Evolutionary conservation across 2,888 invertebrate genomes (phyloP), one percentile per base, ranked within the genome.

Genomic region (Saturnia japonica): DNA sequence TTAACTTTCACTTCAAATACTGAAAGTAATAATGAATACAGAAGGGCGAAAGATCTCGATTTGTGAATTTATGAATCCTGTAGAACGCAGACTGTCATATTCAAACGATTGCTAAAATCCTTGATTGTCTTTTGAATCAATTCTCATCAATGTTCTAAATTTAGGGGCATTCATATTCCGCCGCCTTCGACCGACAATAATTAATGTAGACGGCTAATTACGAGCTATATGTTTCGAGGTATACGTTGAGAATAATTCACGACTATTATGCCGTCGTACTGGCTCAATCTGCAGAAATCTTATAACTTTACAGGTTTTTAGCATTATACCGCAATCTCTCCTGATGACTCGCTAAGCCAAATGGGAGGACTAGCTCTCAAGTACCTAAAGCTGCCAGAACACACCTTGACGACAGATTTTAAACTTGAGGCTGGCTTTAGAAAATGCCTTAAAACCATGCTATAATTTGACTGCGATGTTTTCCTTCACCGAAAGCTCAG

Each of bases 61-160:
- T 88, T 90, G 85, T 84, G 81, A 88, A 89, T 89, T 89, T 85
- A 88, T 89, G 88, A 88, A 82, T 81, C 78, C 71, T 78, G 75
- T 75, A n/a, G 54, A 72, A 78, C 76, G 75, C 79, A 76, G 74
- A 76, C 54, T 54, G 69, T 75, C 69, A 67, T 72, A 71, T 76
- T 60, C 75, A 76, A 79, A 78, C 79, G 79, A 75, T 82, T 85
- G 82, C 82, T 84, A 78, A 79, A 74, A 83, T 83, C 83, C 80
- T 78, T 82, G 84, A 84, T 86, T 83, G 84, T 85, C 81, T 85
- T 85, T 83, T 82, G 80, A 84, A 87, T 86, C 85, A 85, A 87
- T 86, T 79, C 79, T 80, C 82, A 85, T 83, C 80, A 83, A 80
- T 78, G 77, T 80, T 74, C 77, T 71, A 77, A 78, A 77, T 80